Conservation (phyloP, 2,888 invertebrate genomes). For the Leptopterna dolabrata region DNA sequence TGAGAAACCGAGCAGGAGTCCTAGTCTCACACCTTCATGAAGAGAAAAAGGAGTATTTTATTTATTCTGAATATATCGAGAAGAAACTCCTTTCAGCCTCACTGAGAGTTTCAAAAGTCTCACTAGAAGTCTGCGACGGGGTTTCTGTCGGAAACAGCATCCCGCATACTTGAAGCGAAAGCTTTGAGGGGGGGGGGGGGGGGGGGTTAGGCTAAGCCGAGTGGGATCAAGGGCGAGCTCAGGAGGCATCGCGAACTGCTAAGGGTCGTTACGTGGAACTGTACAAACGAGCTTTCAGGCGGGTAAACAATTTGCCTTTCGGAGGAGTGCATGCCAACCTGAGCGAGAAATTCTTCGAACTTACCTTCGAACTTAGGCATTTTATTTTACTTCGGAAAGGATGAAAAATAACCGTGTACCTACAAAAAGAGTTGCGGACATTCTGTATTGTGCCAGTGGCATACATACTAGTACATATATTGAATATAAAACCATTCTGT, state of each 20-base stretch:
- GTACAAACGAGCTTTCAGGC: conserved; percentile 4
- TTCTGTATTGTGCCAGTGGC: too few species aligned
- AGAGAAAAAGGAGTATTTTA: background rate
- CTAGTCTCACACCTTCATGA: background rate
- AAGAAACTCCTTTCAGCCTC: background rate
- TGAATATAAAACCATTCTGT: too few species aligned
- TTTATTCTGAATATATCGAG: background rate
- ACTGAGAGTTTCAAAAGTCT: background rate
- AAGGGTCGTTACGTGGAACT: background rate
- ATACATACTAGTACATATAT: too few species aligned
- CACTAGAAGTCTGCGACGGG: background rate
- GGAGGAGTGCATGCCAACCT: too few species aligned
- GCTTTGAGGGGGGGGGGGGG: too few species aligned
- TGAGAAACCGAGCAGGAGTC: too few species aligned
- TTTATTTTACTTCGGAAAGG: too few species aligned
- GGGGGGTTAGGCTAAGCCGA: conserved; percentile 18
- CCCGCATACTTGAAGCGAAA: conserved; percentile 22
- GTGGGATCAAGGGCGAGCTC: conserved; percentile 22
- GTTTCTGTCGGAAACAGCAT: background rate
- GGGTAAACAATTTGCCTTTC: background rate
- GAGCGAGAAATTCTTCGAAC: too few species aligned
- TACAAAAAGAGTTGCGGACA: too few species aligned
- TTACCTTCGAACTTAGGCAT: too few species aligned
- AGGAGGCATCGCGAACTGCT: background rate
- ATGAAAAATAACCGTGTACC: too few species aligned